A percentile compares a stretch with the other conserved stretches of the same genome.
These are phyloP conservation scores for Cyrtorhinus lividipennis DNA, from an alignment of 1,140 invertebrate genomes.

Conservation along the genomic window DNA sequence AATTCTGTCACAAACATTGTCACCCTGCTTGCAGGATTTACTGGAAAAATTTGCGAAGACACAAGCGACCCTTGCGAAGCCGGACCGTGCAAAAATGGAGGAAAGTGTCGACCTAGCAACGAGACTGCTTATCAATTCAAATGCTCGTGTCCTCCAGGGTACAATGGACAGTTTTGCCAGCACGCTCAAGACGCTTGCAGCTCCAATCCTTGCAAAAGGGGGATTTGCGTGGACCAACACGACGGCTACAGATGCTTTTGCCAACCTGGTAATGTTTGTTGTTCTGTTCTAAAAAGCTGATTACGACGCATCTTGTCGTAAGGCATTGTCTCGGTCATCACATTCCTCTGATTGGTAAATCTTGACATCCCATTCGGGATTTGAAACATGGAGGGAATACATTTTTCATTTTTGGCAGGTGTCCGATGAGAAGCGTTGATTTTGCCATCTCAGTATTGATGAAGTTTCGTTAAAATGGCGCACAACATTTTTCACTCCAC, in stretches of 20 bases:
- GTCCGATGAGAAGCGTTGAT: too few species aligned
- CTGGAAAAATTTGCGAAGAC: slow-evolving; percentile 81
- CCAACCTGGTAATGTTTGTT: slow-evolving; percentile 33
- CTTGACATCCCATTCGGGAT: too few species aligned
- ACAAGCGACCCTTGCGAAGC: slow-evolving; percentile 88
- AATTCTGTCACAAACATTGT: too few species aligned
- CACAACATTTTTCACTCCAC: too few species aligned
- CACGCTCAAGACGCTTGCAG: slow-evolving; percentile 35
- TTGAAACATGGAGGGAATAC: too few species aligned
- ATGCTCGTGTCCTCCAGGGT: slow-evolving; percentile 71
- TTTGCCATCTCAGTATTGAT: too few species aligned
- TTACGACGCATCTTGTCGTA: too few species aligned
- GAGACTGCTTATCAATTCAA: slow-evolving; percentile 81
- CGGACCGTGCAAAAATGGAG: slow-evolving; percentile 87
- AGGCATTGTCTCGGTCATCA: too few species aligned
- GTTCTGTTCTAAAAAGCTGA: neutral
- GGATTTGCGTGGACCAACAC: slow-evolving; percentile 33
- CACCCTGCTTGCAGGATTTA: too few species aligned
- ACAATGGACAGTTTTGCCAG: slow-evolving; percentile 39
- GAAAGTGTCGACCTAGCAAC: slow-evolving; percentile 49
- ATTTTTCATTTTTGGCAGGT: too few species aligned
- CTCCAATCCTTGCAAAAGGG: slow-evolving; percentile 33
- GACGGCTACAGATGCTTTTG: slow-evolving; percentile 33
- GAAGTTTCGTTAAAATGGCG: too few species aligned
- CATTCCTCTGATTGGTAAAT: neutral